Percentiles rank a stretch among this genome's conserved stretches.
Evolutionary conservation across 1,140 invertebrate species (phyloP).

Genomic region (Drosophila teissieri): DNA sequence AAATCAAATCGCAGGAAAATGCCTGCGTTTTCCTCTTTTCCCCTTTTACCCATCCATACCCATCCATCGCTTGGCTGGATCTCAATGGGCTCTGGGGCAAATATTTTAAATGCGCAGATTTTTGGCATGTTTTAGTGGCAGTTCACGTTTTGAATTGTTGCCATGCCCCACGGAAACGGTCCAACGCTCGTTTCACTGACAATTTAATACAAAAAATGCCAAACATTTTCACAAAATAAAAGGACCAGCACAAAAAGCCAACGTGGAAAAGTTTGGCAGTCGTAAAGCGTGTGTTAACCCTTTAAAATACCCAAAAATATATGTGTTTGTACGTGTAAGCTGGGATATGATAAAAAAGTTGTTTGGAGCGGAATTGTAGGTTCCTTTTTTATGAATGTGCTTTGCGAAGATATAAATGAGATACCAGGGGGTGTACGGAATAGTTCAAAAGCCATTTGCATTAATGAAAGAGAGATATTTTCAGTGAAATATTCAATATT

Average conservation of each 20-base stretch:
- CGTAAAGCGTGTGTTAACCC: slow-evolving; percentile 62
- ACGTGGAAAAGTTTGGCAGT: slow-evolving; percentile 55
- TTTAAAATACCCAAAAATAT: slow-evolving; percentile 44
- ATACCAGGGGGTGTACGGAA: slow-evolving; percentile 25
- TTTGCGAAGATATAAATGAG: slow-evolving; percentile 24
- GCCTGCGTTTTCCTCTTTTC: slow-evolving; percentile 23
- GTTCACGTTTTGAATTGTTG: slow-evolving; percentile 82
- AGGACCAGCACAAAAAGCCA: slow-evolving; percentile 32
- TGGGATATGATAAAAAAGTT: slow-evolving; percentile 43
- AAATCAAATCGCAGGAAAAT: slow-evolving; percentile 81
- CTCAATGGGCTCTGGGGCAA: slow-evolving; percentile 80
- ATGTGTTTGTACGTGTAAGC: slow-evolving; percentile 11
- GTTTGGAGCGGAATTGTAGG: slow-evolving; percentile 25
- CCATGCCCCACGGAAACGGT: slow-evolving; percentile 44
- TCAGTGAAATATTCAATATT: background rate
- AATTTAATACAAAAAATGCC: slow-evolving; percentile 81
- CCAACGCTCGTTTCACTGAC: slow-evolving; percentile 72
- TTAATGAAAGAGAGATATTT: slow-evolving; percentile 9
- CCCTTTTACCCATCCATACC: background rate
- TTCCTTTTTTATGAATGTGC: slow-evolving; percentile 25
- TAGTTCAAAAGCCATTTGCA: slow-evolving; percentile 36
- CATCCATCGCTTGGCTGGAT: slow-evolving; percentile 60
- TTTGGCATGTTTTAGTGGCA: slow-evolving; percentile 82
- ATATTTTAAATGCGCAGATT: slow-evolving; percentile 82
- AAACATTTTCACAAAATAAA: slow-evolving; percentile 67